phyloP scores from a whole-genome alignment of 1,140 invertebrate genomes.

The Protaetia brevitarsis region DNA sequence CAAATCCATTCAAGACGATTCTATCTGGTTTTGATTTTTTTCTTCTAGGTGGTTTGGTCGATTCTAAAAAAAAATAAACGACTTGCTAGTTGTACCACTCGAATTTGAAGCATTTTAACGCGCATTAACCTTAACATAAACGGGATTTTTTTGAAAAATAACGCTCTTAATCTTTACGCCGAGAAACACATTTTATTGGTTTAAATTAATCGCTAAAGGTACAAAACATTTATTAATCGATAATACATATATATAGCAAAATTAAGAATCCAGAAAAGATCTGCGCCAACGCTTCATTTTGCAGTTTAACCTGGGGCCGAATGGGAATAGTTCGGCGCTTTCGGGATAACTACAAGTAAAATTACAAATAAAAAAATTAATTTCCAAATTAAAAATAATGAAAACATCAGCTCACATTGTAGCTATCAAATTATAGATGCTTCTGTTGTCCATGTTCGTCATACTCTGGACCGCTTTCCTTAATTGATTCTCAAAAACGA shows the following conservation, averaged over 20 bases:
- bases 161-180: no score
- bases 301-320: constrained; percentile 19
- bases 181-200: neutral
- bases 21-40: constrained; percentile 3
- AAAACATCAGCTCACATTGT: constrained; percentile 5
- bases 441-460: constrained; percentile 12
- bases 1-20: constrained; percentile 24
- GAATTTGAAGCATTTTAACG: neutral
- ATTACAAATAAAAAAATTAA: neutral
- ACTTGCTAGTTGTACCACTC: neutral
- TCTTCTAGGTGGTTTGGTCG: constrained; percentile 5
- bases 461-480: constrained; percentile 11
- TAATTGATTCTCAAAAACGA: constrained; percentile 42
- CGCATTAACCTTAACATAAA: neutral
- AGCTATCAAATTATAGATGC: constrained; percentile 16
- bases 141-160: neutral
- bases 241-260: neutral
- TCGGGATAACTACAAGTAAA: constrained; percentile 34
- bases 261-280: neutral
- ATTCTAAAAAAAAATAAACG: constrained; percentile 14
- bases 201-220: no score
- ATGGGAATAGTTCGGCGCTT: constrained; percentile 33
- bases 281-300: constrained; percentile 25
- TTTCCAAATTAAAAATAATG: neutral
- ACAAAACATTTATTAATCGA: no score